These are phyloP conservation scores for Brachionus rubens DNA, from an alignment of 1,140 invertebrate genomes.

Conservation along the genomic window DNA sequence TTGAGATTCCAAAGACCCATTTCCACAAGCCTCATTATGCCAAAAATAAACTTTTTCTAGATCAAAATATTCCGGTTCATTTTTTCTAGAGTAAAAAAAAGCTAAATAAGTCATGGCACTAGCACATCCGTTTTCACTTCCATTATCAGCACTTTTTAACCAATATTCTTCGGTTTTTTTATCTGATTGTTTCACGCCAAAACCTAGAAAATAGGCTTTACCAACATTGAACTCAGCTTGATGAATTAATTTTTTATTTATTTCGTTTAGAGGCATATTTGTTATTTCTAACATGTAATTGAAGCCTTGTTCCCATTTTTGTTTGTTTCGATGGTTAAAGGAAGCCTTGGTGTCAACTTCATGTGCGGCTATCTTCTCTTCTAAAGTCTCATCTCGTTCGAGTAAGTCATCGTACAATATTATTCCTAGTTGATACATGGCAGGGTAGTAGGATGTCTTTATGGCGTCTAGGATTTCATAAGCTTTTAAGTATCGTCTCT, in stretches of 20 bases:
- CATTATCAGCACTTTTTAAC: slow-evolving; percentile 58
- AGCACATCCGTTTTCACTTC: slow-evolving; percentile 55
- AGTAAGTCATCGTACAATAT: slow-evolving; percentile 58
- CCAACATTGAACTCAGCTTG: slow-evolving; percentile 58
- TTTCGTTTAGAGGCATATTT: slow-evolving; percentile 48
- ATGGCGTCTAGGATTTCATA: slow-evolving; percentile 54
- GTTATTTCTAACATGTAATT: slow-evolving; percentile 54
- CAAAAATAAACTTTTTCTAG: slow-evolving; percentile 59
- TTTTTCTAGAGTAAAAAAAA: slow-evolving; percentile 57
- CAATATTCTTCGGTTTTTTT: slow-evolving; percentile 58
- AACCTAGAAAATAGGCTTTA: slow-evolving; percentile 58
- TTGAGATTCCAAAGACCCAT: slow-evolving; percentile 60
- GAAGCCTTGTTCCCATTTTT: slow-evolving; percentile 52
- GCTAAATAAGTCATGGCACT: slow-evolving; percentile 58
- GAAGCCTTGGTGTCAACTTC: background rate
- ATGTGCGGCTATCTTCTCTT: background rate
- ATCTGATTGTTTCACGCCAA: slow-evolving; percentile 56
- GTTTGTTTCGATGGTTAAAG: slow-evolving; percentile 28
- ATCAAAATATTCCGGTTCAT: slow-evolving; percentile 51
- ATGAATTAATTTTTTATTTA: slow-evolving; percentile 51
- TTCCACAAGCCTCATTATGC: slow-evolving; percentile 61
- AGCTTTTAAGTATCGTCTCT: slow-evolving; percentile 55
- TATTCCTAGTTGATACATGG: slow-evolving; percentile 55
- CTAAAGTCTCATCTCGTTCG: slow-evolving; percentile 49
- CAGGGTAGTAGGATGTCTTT: slow-evolving; percentile 54